Conservation (phyloP, 2,888 invertebrate species). For the Gasteruption jaculator region DNA sequence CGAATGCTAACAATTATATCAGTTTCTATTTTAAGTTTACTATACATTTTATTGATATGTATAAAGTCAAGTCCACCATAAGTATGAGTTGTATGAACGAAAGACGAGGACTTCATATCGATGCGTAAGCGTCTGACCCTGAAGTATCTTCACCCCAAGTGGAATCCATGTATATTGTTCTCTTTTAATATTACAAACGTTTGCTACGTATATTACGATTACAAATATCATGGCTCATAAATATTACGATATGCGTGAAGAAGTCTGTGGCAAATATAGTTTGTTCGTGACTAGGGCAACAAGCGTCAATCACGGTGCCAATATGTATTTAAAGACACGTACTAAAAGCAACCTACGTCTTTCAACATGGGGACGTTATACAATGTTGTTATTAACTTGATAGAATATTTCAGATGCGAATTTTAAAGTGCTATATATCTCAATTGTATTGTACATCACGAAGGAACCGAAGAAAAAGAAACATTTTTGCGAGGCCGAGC, state of each 20-base stretch:
- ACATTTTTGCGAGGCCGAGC: too few relatives aligned
- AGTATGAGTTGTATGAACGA: constrained; percentile 30
- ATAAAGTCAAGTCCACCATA: constrained; percentile 31
- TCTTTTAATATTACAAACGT: constrained; percentile 18
- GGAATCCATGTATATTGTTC: constrained; percentile 21
- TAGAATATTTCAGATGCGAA: too few relatives aligned
- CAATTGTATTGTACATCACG: too few relatives aligned
- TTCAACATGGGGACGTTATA: too few relatives aligned
- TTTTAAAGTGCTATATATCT: too few relatives aligned
- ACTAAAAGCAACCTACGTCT: too few relatives aligned
- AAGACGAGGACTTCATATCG: constrained; percentile 42
- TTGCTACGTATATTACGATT: constrained; percentile 11
- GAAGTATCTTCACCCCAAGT: constrained; percentile 39
- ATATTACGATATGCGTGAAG: constrained; percentile 8
- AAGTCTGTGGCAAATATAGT: constrained; percentile 42
- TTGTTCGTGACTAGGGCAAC: constrained; percentile 45
- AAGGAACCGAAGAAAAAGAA: too few relatives aligned
- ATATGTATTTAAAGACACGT: too few relatives aligned
- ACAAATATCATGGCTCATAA: constrained; percentile 9
- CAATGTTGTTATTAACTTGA: too few relatives aligned
- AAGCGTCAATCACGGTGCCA: constrained; percentile 36
- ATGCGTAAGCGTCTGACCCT: constrained; percentile 45
- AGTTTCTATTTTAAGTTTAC: too few relatives aligned
- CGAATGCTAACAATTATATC: too few relatives aligned
- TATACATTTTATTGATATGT: too few relatives aligned